Evolutionary conservation across 2,113 vertebrate genomes (phyloP).

Genomic region (Regulus satrapa): DNA sequence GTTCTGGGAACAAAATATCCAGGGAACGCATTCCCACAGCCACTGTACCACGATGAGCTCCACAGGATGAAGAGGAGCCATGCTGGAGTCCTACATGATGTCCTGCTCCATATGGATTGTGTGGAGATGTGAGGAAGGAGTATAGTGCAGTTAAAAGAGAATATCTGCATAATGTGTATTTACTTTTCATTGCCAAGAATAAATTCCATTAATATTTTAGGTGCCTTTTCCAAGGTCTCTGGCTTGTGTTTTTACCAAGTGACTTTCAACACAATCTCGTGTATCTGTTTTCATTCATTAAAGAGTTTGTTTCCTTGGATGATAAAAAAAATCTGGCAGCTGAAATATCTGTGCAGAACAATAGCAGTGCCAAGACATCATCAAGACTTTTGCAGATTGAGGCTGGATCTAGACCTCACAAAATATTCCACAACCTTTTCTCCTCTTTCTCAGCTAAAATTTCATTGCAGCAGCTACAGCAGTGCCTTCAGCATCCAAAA

Average conservation of each 20-base stretch:
- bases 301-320: background rate
- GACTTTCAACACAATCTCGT: background rate
- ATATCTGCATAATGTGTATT: background rate
- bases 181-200: constrained; percentile 25
- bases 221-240: background rate
- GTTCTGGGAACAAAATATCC: background rate
- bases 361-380: background rate
- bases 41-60: background rate
- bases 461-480: background rate
- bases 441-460: background rate
- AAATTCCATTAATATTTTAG: constrained; percentile 3
- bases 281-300: background rate
- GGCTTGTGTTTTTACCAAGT: background rate
- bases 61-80: rapidly evolving
- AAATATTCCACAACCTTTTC: background rate
- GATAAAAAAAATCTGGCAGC: background rate
- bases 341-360: background rate
- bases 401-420: background rate
- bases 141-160: background rate
- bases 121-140: background rate
- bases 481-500: background rate
- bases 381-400: background rate
- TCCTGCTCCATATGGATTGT: background rate
- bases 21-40: background rate
- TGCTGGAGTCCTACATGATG: background rate